Conservation (phyloP, 2,797 vertebrate species). For the Enteromius radiatus region DNA sequence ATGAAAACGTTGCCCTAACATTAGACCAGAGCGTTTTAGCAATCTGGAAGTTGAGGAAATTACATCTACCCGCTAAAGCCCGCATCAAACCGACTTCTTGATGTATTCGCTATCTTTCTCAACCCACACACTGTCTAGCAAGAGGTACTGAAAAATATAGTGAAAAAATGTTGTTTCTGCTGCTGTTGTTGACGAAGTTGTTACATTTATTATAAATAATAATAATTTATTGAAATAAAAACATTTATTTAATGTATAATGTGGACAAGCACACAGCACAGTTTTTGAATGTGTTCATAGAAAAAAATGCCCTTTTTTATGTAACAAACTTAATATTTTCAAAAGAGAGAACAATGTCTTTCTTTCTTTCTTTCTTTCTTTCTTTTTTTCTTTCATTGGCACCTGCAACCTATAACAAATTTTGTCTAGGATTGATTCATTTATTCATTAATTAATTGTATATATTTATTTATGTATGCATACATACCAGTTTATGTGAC, state of each 20-base stretch:
- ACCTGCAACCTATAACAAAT: no score
- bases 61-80: background rate
- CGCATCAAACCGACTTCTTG: background rate
- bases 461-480: no score
- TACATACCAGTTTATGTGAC: background rate
- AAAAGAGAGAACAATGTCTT: no score
- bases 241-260: background rate
- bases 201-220: background rate
- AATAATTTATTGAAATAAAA: background rate
- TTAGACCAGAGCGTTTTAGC: background rate
- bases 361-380: no score
- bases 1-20: background rate
- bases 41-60: background rate
- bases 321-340: background rate
- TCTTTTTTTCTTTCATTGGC: no score
- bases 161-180: background rate
- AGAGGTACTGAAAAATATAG: background rate
- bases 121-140: background rate
- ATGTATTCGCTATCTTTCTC: background rate
- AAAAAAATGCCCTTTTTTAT: background rate
- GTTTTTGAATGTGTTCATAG: background rate
- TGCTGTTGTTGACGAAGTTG: background rate
- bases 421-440: background rate
- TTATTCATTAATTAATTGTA: background rate
- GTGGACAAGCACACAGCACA: background rate